Conservation (phyloP, 2,113 vertebrate species). For the Oreochromis niloticus region DNA sequence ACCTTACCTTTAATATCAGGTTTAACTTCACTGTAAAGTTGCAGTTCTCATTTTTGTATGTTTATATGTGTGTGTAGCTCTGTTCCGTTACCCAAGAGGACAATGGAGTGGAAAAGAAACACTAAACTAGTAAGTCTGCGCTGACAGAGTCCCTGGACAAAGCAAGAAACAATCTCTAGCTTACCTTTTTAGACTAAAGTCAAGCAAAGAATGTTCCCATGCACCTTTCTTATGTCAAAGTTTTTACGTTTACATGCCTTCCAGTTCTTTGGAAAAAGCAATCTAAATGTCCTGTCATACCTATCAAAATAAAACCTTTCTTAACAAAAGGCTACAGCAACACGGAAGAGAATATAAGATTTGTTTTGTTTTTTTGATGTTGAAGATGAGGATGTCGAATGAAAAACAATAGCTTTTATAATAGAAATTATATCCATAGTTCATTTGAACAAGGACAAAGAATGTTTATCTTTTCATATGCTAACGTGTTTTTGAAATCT, state of each 20-base stretch:
- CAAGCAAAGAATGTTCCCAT: neutral
- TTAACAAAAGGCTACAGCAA: neutral
- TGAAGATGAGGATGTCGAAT: neutral
- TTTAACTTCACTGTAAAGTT: neutral
- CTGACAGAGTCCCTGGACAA: neutral
- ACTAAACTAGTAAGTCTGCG: neutral
- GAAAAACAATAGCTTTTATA: neutral
- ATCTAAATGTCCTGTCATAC: neutral
- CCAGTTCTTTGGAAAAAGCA: neutral
- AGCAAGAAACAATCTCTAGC: neutral
- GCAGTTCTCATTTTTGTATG: neutral
- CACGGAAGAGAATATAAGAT: neutral
- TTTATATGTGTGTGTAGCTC: neutral
- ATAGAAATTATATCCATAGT: neutral
- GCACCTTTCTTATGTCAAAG: conserved; percentile 7
- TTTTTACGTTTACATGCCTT: conserved; percentile 3
- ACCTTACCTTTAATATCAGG: neutral
- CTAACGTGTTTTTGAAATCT: neutral
- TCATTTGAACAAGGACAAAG: neutral
- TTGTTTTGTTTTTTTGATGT: no score
- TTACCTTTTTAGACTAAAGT: neutral
- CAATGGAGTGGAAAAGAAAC: neutral
- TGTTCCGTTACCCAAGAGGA: neutral
- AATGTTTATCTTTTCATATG: neutral
- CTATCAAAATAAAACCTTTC: conserved; percentile 7